Conservation (phyloP, 1,140 invertebrate species). For the Solen grandis region DNA sequence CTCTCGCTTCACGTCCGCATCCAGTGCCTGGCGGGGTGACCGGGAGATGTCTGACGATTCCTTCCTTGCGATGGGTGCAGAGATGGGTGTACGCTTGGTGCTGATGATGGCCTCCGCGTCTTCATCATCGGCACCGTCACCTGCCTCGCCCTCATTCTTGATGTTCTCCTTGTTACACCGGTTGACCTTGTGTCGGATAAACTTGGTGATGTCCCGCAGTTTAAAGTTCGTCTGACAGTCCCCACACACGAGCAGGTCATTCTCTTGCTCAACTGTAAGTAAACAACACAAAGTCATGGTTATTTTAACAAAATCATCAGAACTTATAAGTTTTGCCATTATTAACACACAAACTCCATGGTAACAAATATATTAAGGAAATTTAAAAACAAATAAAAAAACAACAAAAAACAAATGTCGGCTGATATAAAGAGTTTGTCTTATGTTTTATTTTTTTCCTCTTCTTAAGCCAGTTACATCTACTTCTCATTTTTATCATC, state of each 20-base stretch:
- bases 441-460: too few species aligned
- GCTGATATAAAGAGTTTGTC: too few species aligned
- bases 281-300: constrained; percentile 14
- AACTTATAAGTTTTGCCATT: background rate
- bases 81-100: constrained; percentile 69
- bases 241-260: constrained; percentile 78
- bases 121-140: constrained; percentile 65
- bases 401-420: too few species aligned
- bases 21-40: constrained; percentile 55
- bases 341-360: too few species aligned
- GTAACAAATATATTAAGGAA: too few species aligned
- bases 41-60: constrained; percentile 61
- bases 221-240: constrained; percentile 77
- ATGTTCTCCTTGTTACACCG: constrained; percentile 76
- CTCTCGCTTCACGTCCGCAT: constrained; percentile 52
- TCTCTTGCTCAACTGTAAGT: constrained; percentile 77
- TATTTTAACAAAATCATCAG: background rate
- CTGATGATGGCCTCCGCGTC: constrained; percentile 63
- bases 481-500: too few species aligned
- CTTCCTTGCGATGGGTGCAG: constrained; percentile 69
- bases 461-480: too few species aligned
- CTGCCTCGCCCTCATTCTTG: constrained; percentile 55
- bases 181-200: constrained; percentile 77
- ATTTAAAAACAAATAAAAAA: too few species aligned
- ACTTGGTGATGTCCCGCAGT: constrained; percentile 75